Base-by-base conservation (phyloP, 1,140 invertebrate species). In the Nilaparvata lugens region DNA sequence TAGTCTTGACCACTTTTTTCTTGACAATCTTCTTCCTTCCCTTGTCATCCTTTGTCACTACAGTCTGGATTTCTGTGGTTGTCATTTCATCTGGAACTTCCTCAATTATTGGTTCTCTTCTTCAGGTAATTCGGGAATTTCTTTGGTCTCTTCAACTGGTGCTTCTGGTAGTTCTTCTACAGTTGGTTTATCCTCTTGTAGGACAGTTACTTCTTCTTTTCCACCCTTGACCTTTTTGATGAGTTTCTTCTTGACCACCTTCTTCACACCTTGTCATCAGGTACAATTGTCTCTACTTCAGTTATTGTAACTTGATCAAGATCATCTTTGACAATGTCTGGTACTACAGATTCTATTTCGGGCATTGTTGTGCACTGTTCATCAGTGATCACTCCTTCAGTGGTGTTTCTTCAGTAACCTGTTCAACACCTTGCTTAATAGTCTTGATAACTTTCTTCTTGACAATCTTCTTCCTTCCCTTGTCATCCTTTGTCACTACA, bases 11-110 rank as follows among this genome's bases (percentile, higher is more conserved):
- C 43, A 16, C 65, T 63, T 66, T 70, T 65, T 42, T 71, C 45
- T 74, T 72, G 13, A 69, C 63, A 71, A 71, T 63, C 72, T 72
- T 9, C 73, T 75, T 9, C 68, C 64, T 38, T 64, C 57, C 70
- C 63, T n/a, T n/a, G n/a, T 31, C 61, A 16, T 18, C 53, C 54
- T 61, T 61, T 52, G 28, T 14, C 13, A 63, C 18, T 14, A 52
- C 14, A 13, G 61, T 63, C 55, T 62, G 53, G 40, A 65, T 48
- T 24, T 62, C 74, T 65, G 19, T 68, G 43, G 60, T 38, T 56
- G 56, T 64, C 24, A 58, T 60, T 28, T 65, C 57, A 23, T 66
- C 56, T 40, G 38, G 38, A 9, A n/a, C n/a, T 40, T 40, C 38
- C n/a, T 40, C 38, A 40, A 9, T 40, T 9, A 40, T n/a, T 9